Base-by-base conservation (phyloP, 2,888 invertebrate genomes). In the Drosophila sordidapex region DNA sequence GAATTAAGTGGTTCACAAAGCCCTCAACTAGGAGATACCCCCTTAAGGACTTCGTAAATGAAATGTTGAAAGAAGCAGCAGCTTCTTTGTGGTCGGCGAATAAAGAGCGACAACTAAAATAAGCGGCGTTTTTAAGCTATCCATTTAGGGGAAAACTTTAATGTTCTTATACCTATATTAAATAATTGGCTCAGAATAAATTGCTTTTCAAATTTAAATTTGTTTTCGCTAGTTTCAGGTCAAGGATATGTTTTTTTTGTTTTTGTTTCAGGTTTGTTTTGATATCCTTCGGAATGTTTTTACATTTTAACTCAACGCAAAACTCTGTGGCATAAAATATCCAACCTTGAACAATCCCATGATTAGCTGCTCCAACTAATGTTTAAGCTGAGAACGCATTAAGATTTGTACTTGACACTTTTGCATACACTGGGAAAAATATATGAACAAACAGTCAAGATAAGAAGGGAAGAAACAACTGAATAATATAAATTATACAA, bases 21-120 rank as follows among this genome's bases (percentile, higher is more conserved):
- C 18, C 2, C 5, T 27, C 18, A 35, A 56, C 70, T 38, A 11
- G 13, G 4, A 40, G 35, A 51, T 64, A 43, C 58, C 36, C 40
- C 15, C 15, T 46, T 25, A 15, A 18, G 10, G 11, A 18, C 25
- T 25, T 15, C 21, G 8, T 46, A 46, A 25, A 4, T 46, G 15
- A 25, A 46, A 15, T 21, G 21, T 5, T 21, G 11, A 43, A 25
- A 46, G 46, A 46, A 15, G 4, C 21, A 25, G 1, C 46, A 25
- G 25, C 15, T 46, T 15, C 27, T 46, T 46, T 46, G 2, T 46
- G 8, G 46, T 4, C 21, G 4, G 13, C 7, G 11, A 8, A 46
- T 25, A 21, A 25, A 21, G 2, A 13, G 43, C 7, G 15, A 25
- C 13, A 46, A 13, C 7, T 46, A 25, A 46, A 46, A 25, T 43